Conservation (phyloP, 2,797 vertebrate genomes). For the Hydrocynus forskahlii region DNA sequence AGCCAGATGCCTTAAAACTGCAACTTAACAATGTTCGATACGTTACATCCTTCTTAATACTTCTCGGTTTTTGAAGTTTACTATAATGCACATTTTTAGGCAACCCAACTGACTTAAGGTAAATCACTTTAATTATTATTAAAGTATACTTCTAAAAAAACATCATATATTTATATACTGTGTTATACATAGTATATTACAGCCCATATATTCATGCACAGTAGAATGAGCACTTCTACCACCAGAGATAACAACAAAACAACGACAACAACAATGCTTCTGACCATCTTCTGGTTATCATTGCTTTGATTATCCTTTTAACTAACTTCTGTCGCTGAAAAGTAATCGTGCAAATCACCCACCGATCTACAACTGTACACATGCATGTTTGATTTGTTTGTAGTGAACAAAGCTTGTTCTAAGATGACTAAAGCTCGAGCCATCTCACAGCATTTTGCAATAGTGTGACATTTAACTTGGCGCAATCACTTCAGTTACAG, state of each 20-base stretch:
- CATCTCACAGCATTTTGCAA: conserved; percentile 22
- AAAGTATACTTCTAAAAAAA: no score
- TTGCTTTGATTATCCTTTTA: neutral
- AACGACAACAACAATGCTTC: neutral
- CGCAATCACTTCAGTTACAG: conserved; percentile 1
- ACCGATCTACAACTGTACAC: neutral
- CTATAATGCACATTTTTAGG: no score
- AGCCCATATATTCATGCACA: no score
- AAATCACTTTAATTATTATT: no score
- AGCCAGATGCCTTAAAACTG: neutral
- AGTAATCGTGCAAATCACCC: neutral
- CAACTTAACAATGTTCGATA: neutral
- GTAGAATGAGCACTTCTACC: no score
- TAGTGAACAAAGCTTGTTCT: neutral
- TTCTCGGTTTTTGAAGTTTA: no score
- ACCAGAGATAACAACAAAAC: neutral
- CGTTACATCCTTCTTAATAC: neutral
- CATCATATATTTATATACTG: no score
- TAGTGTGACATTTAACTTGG: conserved; percentile 39
- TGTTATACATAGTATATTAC: no score
- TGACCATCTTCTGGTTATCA: neutral
- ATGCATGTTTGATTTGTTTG: neutral
- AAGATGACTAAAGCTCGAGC: neutral
- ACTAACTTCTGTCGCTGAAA: neutral
- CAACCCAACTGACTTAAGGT: no score